Percentiles rank a stretch among this genome's conserved stretches.
These are phyloP conservation scores for Elysia chlorotica DNA, from an alignment of 1,140 invertebrate species.

Conservation along the genomic window DNA sequence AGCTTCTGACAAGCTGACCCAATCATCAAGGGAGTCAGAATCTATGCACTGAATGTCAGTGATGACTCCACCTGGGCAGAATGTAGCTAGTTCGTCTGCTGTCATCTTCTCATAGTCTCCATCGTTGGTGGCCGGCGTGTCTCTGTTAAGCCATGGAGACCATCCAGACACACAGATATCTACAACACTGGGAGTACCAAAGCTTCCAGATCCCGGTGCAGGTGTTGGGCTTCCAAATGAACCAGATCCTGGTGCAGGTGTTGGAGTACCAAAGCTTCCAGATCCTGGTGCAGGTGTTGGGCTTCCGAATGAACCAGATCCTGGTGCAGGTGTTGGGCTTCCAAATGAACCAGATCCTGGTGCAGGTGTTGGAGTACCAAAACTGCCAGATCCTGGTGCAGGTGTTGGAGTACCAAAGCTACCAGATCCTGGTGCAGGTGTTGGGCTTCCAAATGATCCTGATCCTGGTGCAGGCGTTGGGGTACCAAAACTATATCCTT, in stretches of 20 bases:
- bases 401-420: slow-evolving; percentile 23
- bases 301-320: not conserved
- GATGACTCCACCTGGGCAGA: slow-evolving; percentile 37
- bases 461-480: too few relatives aligned
- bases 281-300: slow-evolving; percentile 25
- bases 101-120: slow-evolving; percentile 38
- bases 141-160: slow-evolving; percentile 32
- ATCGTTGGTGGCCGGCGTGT: slow-evolving; percentile 29
- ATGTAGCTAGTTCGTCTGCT: slow-evolving; percentile 28
- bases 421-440: slow-evolving; percentile 23
- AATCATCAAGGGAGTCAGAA: slow-evolving; percentile 1
- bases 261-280: too few relatives aligned
- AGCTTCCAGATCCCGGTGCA: slow-evolving; percentile 10
- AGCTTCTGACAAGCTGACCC: slow-evolving; percentile 9
- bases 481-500: too few relatives aligned
- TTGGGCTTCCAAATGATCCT: slow-evolving; percentile 52
- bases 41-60: slow-evolving; percentile 28
- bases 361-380: too few relatives aligned
- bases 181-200: slow-evolving; percentile 21
- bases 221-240: slow-evolving; percentile 53
- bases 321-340: slow-evolving; percentile 39
- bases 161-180: slow-evolving; percentile 13
- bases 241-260: not conserved
- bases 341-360: slow-evolving; percentile 41
- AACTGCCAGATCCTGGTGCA: slow-evolving; percentile 6